A percentile compares a stretch with the other conserved stretches of the same genome.
phyloP scores from a whole-genome alignment of 2,888 invertebrate species.

The Zootermopsis nevadensis region DNA sequence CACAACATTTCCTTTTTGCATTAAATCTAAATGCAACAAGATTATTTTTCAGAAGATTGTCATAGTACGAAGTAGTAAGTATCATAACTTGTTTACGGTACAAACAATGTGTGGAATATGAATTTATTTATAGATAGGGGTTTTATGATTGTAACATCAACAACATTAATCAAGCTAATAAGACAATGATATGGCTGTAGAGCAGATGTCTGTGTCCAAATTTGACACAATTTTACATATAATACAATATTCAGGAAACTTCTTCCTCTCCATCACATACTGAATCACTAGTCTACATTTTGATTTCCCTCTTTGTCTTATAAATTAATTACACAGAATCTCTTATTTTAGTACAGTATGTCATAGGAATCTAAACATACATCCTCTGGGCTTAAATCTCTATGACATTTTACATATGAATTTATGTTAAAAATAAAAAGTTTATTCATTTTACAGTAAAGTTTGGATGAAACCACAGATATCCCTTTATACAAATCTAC shows the following conservation, averaged over 20 bases:
- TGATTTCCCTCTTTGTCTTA: constrained; percentile 19
- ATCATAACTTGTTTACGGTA: neutral
- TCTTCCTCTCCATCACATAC: neutral
- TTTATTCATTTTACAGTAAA: neutral
- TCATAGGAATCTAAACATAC: constrained; percentile 21
- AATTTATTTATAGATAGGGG: neutral
- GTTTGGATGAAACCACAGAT: constrained; percentile 2
- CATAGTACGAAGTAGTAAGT: constrained; percentile 5
- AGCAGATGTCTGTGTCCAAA: constrained; percentile 13
- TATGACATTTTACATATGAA: neutral
- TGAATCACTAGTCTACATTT: constrained; percentile 9
- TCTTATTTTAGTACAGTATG: neutral
- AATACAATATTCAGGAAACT: neutral
- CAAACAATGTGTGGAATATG: neutral
- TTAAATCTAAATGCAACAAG: constrained; percentile 6
- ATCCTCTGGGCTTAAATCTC: neutral
- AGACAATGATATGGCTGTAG: constrained; percentile 38
- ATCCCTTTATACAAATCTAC: constrained; percentile 21
- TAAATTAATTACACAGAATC: neutral
- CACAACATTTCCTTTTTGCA: neutral
- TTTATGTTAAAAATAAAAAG: constrained; percentile 24
- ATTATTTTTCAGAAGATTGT: constrained; percentile 1
- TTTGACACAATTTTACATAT: constrained; percentile 10
- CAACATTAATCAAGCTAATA: constrained; percentile 3
- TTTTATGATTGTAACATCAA: constrained; percentile 1